phyloP scores from a whole-genome alignment of 2,888 invertebrate genomes.

The Drosophila buzzatii region DNA sequence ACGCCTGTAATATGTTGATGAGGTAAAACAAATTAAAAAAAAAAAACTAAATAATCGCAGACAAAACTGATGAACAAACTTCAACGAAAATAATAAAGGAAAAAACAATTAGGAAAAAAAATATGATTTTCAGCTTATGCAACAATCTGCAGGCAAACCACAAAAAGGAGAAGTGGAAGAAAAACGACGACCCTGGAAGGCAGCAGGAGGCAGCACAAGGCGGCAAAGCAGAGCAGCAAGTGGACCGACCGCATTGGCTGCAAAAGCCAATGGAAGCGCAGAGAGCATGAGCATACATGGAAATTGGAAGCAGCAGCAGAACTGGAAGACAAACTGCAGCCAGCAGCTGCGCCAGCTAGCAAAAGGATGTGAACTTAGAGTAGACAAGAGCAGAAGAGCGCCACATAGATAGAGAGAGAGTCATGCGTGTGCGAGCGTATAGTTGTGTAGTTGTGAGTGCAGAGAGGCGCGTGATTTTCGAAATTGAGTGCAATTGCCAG shows the following conservation, averaged over 20 bases:
- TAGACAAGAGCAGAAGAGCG: conserved; percentile 24
- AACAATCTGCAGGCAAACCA: conserved; percentile 71
- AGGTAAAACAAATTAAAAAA: conserved; percentile 30
- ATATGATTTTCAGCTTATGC: conserved; percentile 68
- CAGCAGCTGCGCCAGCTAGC: conserved; percentile 13
- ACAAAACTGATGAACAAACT: conserved; percentile 23
- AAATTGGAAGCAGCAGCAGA: conserved; percentile 56
- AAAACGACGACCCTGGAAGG: conserved; percentile 67
- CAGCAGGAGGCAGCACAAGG: conserved; percentile 42
- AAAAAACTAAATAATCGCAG: conserved; percentile 30
- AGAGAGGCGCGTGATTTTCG: conserved; percentile 31
- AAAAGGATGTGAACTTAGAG: conserved; percentile 59
- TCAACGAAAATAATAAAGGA: conserved; percentile 32
- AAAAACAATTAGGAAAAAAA: conserved; percentile 22
- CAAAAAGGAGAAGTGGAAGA: conserved; percentile 22
- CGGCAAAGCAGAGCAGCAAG: conserved; percentile 76
- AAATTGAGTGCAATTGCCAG: conserved; percentile 39
- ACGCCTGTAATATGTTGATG: conserved; percentile 37
- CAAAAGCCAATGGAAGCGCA: conserved; percentile 57
- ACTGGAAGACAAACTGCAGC: conserved; percentile 69
- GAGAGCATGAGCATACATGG: conserved; percentile 41
- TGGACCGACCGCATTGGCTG: conserved; percentile 68
- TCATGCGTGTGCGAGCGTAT: not conserved
- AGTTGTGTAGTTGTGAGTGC: not conserved
- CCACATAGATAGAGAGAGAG: conserved; percentile 8